These are phyloP conservation scores for Drosophila orosa DNA, from an alignment of 1,140 invertebrate species.

Conservation along the genomic window DNA sequence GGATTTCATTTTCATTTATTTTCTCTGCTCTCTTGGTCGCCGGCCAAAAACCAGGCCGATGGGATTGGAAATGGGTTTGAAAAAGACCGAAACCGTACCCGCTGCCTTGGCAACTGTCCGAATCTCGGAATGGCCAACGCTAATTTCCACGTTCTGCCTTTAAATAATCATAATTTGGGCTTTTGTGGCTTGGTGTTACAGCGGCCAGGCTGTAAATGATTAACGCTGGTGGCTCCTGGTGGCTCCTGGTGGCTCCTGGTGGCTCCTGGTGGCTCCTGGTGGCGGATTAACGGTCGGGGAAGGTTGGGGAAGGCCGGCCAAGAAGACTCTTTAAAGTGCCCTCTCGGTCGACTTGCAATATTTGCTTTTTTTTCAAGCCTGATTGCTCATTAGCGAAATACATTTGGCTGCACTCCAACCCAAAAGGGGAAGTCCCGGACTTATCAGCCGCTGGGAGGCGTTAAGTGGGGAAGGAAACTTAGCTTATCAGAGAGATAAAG, in stretches of 20 bases:
- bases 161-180: conserved; percentile 75
- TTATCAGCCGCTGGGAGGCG: conserved; percentile 40
- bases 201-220: conserved; percentile 65
- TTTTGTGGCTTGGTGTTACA: conserved; percentile 59
- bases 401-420: conserved; percentile 75
- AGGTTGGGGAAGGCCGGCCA: no score
- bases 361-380: conserved; percentile 63
- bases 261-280: background rate
- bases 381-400: conserved; percentile 79
- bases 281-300: conserved; percentile 6
- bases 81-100: background rate
- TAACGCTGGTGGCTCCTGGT: conserved; percentile 51
- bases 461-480: conserved; percentile 32
- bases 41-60: conserved; percentile 54
- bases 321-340: conserved; percentile 50
- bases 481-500: background rate
- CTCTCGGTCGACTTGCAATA: conserved; percentile 50
- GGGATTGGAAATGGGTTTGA: conserved; percentile 11
- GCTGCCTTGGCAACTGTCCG: conserved; percentile 67
- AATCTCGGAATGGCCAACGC: conserved; percentile 27
- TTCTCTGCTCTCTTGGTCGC: conserved; percentile 37
- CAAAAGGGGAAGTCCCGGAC: conserved; percentile 29
- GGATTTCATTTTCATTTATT: conserved; percentile 54
- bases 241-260: conserved; percentile 9
- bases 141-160: conserved; percentile 66